These are phyloP conservation scores for Alces alces DNA, from an alignment of 2,113 vertebrate genomes.

Conservation along the genomic window DNA sequence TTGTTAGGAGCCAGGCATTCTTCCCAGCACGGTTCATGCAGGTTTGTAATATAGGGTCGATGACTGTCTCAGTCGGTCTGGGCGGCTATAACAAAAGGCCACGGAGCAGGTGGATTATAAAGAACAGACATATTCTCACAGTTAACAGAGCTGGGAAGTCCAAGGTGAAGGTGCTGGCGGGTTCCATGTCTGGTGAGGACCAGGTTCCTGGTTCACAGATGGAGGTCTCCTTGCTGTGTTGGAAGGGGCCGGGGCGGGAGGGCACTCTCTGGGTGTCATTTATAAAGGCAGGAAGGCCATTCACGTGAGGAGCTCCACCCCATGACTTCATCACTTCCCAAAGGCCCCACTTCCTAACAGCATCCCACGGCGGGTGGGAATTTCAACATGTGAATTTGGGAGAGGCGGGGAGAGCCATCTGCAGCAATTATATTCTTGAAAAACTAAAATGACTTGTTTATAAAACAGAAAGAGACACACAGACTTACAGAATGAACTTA, in stretches of 20 bases:
- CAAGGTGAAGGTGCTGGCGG: not conserved
- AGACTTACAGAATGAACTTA: not conserved
- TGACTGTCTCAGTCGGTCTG: not conserved
- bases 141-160: too few species aligned
- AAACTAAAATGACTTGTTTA: not conserved
- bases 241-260: accelerated
- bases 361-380: not conserved
- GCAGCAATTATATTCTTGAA: not conserved
- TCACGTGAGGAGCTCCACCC: accelerated
- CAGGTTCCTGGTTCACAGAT: accelerated
- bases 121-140: not conserved
- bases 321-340: not conserved
- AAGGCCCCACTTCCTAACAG: not conserved
- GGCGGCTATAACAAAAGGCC: not conserved
- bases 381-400: not conserved
- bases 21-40: accelerated
- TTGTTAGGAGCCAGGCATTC: not conserved
- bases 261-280: not conserved
- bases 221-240: not conserved
- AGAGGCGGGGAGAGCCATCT: accelerated
- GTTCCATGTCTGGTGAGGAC: not conserved
- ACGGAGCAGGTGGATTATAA: not conserved
- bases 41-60: accelerated
- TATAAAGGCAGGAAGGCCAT: not conserved
- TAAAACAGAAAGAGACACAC: not conserved